Conservation (phyloP, 2,113 vertebrate genomes). For the Barnardius zonarius region DNA sequence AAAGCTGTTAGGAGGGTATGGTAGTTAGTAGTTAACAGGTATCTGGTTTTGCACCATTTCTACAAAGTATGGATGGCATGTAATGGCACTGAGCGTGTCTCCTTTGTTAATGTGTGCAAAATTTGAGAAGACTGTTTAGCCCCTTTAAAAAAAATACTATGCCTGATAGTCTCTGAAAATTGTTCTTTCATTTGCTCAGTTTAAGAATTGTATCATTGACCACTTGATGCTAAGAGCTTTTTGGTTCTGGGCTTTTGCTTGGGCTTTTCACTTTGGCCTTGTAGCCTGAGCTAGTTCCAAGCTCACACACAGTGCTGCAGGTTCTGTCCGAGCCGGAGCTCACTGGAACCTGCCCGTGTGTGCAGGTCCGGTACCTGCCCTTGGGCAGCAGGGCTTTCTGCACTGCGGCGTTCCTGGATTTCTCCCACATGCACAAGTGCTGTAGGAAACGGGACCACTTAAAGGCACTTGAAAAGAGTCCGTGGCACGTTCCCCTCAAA, state of each 20-base stretch:
- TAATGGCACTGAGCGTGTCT: accelerated
- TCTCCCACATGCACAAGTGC: too few species aligned
- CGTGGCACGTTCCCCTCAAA: neutral
- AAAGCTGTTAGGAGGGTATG: neutral
- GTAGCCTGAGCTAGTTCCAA: neutral
- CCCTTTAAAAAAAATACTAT: neutral
- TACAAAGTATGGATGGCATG: neutral
- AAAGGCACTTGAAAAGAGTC: accelerated
- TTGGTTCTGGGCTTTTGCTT: neutral
- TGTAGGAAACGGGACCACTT: accelerated
- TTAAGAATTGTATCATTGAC: neutral
- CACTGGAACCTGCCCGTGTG: accelerated
- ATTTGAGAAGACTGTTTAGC: neutral
- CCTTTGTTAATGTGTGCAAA: neutral
- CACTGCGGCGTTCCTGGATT: neutral
- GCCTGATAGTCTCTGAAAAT: neutral
- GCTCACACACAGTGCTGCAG: accelerated
- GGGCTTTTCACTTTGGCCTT: neutral
- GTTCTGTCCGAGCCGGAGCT: accelerated
- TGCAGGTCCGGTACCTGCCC: accelerated
- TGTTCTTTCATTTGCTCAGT: neutral
- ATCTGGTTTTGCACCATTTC: accelerated
- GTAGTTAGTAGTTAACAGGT: neutral
- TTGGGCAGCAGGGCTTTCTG: accelerated
- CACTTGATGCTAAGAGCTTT: neutral